Evolutionary conservation across 2,113 vertebrate species (phyloP).

Genomic region (Lagopus leucura): DNA sequence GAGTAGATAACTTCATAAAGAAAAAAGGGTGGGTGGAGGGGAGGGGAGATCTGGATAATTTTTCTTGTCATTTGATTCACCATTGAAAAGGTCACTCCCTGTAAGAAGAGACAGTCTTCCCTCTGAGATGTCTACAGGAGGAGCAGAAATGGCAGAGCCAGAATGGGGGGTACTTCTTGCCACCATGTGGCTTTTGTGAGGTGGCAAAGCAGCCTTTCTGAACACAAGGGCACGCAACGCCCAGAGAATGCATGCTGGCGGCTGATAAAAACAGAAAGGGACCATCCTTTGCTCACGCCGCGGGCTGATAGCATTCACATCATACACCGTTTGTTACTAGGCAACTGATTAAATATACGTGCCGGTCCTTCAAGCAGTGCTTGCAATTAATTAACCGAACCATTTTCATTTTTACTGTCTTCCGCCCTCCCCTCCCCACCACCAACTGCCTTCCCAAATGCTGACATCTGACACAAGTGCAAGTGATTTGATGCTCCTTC

Average conservation of each 20-base stretch:
- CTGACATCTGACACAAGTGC: conserved; percentile 54
- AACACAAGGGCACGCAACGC: conserved; percentile 12
- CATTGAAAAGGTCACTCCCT: conserved; percentile 63
- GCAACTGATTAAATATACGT: conserved; percentile 87
- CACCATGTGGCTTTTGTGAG: background rate
- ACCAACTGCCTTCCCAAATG: conserved; percentile 48
- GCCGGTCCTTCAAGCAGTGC: conserved; percentile 81
- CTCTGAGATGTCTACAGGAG: conserved; percentile 10
- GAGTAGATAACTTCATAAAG: conserved; percentile 54
- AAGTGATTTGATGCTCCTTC: background rate
- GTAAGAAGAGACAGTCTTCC: conserved; percentile 54
- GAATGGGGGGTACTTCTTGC: background rate
- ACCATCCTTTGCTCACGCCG: conserved; percentile 64
- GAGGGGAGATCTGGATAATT: conserved; percentile 44
- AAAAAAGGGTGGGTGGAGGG: conserved; percentile 58
- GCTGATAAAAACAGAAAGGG: conserved; percentile 70
- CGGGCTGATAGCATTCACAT: conserved; percentile 80
- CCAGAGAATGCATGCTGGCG: background rate
- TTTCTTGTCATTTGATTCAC: conserved; percentile 64
- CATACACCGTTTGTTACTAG: conserved; percentile 81
- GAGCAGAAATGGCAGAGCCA: conserved; percentile 7
- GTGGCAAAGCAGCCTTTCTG: conserved; percentile 28
- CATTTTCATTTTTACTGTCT: conserved; percentile 81
- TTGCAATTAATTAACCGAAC: conserved; percentile 85
- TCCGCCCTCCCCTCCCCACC: conserved; percentile 47